Conservation (phyloP, 2,888 invertebrate species). For the Drosophila infuscata region DNA sequence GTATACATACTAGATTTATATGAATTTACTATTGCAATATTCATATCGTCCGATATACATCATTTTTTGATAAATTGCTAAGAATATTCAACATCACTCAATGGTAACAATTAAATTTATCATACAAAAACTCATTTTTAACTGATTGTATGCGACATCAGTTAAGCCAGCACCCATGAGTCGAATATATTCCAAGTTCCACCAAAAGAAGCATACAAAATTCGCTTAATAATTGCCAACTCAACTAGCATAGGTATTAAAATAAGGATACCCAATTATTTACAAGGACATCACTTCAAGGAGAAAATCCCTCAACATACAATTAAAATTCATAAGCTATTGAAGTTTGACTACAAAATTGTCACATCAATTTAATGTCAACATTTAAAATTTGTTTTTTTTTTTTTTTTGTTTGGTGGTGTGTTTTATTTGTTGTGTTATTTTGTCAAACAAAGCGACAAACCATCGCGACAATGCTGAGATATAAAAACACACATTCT, state of each 20-base stretch:
- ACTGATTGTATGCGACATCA: neutral
- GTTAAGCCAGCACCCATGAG: neutral
- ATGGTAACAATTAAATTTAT: neutral
- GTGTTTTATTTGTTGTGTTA: neutral
- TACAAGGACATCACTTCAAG: neutral
- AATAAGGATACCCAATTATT: neutral
- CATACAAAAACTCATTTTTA: too few species aligned
- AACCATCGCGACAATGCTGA: neutral
- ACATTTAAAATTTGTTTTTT: neutral
- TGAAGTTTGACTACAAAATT: neutral
- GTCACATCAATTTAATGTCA: neutral
- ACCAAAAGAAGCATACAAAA: neutral
- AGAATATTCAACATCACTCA: neutral
- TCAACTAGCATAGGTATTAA: neutral
- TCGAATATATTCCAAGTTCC: neutral
- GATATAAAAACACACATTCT: conserved; percentile 28
- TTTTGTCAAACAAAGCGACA: neutral
- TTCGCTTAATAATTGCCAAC: neutral
- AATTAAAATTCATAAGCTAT: neutral
- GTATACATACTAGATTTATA: conserved; percentile 8
- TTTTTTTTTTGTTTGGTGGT: neutral
- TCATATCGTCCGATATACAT: neutral
- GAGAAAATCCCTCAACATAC: neutral
- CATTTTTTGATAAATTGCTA: neutral
- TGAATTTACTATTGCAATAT: conserved; percentile 2